Evolutionary conservation across 2,113 vertebrate species (phyloP), one percentile per base, ranked within the genome.

Genomic region (Apodemus sylvaticus): DNA sequence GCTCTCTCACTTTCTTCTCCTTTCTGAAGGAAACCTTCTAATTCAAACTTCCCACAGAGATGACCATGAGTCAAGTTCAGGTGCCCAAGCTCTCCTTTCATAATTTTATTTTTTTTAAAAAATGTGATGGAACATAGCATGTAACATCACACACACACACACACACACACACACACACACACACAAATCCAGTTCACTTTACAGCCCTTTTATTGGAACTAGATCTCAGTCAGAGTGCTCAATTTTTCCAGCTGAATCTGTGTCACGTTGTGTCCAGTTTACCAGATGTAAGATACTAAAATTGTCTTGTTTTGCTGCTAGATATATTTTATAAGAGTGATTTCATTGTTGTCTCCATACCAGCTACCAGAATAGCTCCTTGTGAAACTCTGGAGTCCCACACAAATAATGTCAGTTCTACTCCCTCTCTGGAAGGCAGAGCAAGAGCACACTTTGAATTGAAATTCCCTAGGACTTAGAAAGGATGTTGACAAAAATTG

Each of bases 311-410:
- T 77, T 86, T 22, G 79, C 87, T 90, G 36, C 71, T 39, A 34
- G 31, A 36, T 86, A 51, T 55, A 92, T 86, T 93, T 93, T 90
- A 19, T 42, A 78, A 66, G 64, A 89, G 90, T 74, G 60, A 96
- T 93, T 92, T 93, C 77, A 96, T 83, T 88, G 81, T 70, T 91
- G 92, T 93, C 86, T 60, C 86, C 66, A 91, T 48, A 42, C 86
- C 58, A 68, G 89, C n/a, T 11, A 86, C 45, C 89, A 91, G 45
- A 95, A 93, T 88, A 94, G 53, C 45, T 89, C 92, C 55, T 83
- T 94, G 51, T 82, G 77, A 94, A 19, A 73, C 73, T 39, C n/a
- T 86, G 12, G 58, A 17, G 58, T 68, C 51, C 68, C 64, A 90
- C 86, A 83, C 88, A 85, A 83, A 55, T 48, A 36, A 88, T 79